Conservation (phyloP, 2,113 vertebrate genomes). For the Upupa epops region DNA sequence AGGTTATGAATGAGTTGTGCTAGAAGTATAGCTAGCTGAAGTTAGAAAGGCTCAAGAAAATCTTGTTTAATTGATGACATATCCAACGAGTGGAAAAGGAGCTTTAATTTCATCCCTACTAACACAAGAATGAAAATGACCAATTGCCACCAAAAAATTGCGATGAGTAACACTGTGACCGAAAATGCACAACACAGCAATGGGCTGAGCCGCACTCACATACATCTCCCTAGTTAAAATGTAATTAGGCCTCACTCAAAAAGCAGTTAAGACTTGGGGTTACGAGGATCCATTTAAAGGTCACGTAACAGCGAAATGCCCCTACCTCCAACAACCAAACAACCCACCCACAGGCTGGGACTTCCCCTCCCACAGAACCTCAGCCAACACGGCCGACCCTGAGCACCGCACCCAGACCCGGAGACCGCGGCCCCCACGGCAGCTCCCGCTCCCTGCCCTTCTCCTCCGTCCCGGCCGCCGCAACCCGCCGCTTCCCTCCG, state of each 20-base stretch:
- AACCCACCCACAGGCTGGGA: rapidly evolving
- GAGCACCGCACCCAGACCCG: too few species aligned
- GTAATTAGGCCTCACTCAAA: neutral
- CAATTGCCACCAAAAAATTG: rapidly evolving
- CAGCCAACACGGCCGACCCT: rapidly evolving
- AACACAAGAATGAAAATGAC: neutral
- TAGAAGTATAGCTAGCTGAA: rapidly evolving
- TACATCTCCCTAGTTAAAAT: neutral
- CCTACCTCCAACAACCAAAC: too few species aligned
- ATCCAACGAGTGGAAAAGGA: neutral
- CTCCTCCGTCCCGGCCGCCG: neutral
- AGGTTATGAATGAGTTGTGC: neutral
- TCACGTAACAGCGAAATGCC: neutral
- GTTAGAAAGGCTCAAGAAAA: neutral
- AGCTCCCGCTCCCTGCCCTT: too few species aligned
- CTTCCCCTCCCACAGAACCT: neutral
- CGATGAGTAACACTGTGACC: rapidly evolving
- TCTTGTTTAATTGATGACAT: rapidly evolving
- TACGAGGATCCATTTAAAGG: neutral
- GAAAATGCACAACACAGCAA: neutral
- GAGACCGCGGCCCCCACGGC: neutral
- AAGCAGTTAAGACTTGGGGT: neutral
- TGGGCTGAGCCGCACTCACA: rapidly evolving
- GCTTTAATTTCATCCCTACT: neutral
- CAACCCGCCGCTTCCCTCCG: neutral